A percentile compares a stretch with the other conserved stretches of the same genome.
Evolutionary conservation across 2,113 vertebrate genomes (phyloP).

Genomic region (Phodopus roborovskii): DNA sequence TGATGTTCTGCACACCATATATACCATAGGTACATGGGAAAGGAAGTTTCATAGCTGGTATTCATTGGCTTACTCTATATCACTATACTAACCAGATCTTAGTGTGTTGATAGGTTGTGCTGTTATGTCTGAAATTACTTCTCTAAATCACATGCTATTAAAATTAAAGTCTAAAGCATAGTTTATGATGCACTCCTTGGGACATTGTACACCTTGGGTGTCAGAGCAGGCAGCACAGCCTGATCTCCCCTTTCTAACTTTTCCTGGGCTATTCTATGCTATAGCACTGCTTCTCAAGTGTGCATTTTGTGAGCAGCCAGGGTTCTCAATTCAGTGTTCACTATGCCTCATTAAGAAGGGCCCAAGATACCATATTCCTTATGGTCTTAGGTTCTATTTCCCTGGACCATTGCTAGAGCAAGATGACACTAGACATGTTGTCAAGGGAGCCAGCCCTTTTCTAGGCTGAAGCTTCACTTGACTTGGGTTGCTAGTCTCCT

Average conservation of each 20-base stretch:
- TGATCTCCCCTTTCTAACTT: background rate
- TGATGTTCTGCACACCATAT: background rate
- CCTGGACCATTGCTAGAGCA: background rate
- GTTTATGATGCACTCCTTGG: background rate
- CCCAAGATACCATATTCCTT: background rate
- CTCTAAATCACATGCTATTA: background rate
- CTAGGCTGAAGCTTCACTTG: background rate
- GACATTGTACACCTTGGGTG: no score
- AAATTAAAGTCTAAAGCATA: background rate
- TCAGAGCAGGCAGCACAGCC: background rate
- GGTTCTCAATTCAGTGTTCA: background rate
- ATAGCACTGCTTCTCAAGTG: background rate
- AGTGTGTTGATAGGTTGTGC: background rate
- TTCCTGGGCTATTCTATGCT: background rate
- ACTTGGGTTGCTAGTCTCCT: background rate
- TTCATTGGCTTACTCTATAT: background rate
- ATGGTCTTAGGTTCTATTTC: background rate
- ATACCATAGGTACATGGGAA: background rate
- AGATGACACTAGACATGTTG: background rate
- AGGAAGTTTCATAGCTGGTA: background rate
- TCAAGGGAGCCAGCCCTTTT: accelerated
- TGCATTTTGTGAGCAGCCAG: background rate
- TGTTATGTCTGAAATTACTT: background rate
- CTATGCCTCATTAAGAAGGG: background rate
- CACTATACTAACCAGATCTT: background rate